Percentiles rank a stretch among this genome's conserved stretches.
phyloP scores from a whole-genome alignment of 2,113 vertebrate genomes.

The Aspidoscelis tigris region DNA sequence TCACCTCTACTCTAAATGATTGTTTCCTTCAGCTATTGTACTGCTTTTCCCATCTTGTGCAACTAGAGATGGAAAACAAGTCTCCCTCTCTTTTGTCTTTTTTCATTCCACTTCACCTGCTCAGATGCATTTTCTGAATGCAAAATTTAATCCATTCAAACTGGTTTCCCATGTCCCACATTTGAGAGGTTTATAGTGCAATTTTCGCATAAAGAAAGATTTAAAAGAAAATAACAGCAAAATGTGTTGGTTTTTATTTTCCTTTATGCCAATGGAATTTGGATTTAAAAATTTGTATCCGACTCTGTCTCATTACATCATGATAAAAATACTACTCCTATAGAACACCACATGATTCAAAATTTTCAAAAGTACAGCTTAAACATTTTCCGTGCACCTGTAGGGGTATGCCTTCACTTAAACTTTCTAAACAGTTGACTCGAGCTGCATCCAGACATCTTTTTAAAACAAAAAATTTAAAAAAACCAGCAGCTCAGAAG shows the following conservation, averaged over 20 bases:
- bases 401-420: conserved; percentile 54
- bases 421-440: too few relatives aligned
- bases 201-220: conserved; percentile 59
- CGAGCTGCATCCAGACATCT: too few relatives aligned
- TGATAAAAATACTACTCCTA: conserved; percentile 38
- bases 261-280: conserved; percentile 55
- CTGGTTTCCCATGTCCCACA: conserved; percentile 59
- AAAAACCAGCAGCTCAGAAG: too few relatives aligned
- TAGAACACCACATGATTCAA: conserved; percentile 59
- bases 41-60: conserved; percentile 37
- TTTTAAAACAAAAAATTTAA: too few relatives aligned
- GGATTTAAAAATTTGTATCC: conserved; percentile 60
- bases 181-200: conserved; percentile 54
- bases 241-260: conserved; percentile 62
- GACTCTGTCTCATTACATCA: conserved; percentile 32
- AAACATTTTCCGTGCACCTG: conserved; percentile 62
- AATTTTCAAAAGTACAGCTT: conserved; percentile 48
- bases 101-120: conserved; percentile 41
- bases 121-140: conserved; percentile 47
- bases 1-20: conserved; percentile 45
- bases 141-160: conserved; percentile 56
- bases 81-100: conserved; percentile 28
- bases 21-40: conserved; percentile 62
- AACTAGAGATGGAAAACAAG: conserved; percentile 17
- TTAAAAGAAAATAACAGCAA: not conserved